phyloP scores from a whole-genome alignment of 2,888 invertebrate genomes.

The Heliconius ismenius region DNA sequence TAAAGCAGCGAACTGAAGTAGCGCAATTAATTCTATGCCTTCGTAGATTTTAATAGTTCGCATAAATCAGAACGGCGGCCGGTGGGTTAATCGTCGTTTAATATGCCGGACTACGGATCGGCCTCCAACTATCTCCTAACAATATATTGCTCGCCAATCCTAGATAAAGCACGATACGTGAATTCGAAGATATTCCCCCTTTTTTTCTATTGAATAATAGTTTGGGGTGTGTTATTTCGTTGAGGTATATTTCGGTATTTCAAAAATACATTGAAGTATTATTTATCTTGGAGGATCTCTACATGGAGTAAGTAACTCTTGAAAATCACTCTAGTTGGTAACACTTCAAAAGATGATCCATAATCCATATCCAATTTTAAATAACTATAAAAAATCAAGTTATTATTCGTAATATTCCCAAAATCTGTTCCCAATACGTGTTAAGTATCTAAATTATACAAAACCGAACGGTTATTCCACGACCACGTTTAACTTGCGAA shows the following conservation, averaged over 20 bases:
- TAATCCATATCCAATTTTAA: not conserved
- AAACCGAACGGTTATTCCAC: not conserved
- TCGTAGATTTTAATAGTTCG: conserved; percentile 81
- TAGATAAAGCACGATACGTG: conserved; percentile 61
- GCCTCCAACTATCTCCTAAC: conserved; percentile 55
- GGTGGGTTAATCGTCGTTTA: conserved; percentile 81
- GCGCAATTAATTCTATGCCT: conserved; percentile 81
- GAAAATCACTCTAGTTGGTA: not conserved
- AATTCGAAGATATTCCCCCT: conserved; percentile 34
- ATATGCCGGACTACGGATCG: conserved; percentile 67
- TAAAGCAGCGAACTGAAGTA: conserved; percentile 79
- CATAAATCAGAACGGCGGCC: conserved; percentile 77
- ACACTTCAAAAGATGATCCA: no score
- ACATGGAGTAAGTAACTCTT: not conserved
- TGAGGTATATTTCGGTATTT: not conserved
- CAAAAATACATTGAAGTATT: no score
- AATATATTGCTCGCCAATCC: conserved; percentile 53
- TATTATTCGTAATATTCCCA: not conserved
- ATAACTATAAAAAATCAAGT: not conserved
- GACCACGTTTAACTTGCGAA: conserved; percentile 12
- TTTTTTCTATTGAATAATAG: not conserved
- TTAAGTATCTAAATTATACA: conserved; percentile 3
- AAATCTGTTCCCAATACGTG: not conserved
- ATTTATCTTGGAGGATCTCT: no score
- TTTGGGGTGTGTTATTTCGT: not conserved